phyloP scores from a whole-genome alignment of 1,140 invertebrate species.

The Aphaenogaster ashmeadi region DNA sequence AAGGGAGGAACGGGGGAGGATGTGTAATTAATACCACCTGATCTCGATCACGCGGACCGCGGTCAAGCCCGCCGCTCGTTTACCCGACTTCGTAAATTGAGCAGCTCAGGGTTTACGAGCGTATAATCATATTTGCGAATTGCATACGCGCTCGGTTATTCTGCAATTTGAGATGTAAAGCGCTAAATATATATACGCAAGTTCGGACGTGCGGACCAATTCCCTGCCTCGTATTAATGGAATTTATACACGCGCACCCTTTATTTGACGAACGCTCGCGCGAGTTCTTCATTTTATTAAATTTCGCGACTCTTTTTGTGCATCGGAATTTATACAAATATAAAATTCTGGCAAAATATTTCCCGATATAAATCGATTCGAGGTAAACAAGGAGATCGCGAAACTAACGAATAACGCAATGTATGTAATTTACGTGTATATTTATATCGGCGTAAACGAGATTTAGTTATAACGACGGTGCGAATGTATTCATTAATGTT shows the following conservation, averaged over 20 bases:
- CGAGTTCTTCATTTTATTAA: background rate
- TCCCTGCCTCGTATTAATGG: no score
- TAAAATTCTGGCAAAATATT: background rate
- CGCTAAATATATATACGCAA: background rate
- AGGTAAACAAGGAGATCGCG: background rate
- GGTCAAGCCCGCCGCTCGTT: background rate
- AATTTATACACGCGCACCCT: background rate
- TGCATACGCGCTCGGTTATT: background rate
- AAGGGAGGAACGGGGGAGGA: background rate
- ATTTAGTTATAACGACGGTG: background rate
- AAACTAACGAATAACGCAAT: background rate
- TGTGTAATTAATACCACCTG: slow-evolving; percentile 38
- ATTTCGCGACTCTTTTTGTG: background rate
- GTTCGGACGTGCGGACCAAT: background rate
- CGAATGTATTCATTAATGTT: slow-evolving; percentile 22
- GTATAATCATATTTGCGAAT: background rate
- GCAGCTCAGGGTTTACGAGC: slow-evolving; percentile 2
- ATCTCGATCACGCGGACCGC: slow-evolving; percentile 18
- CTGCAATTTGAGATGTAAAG: background rate
- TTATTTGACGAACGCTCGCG: background rate
- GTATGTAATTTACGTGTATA: background rate
- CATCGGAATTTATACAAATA: background rate
- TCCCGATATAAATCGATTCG: background rate
- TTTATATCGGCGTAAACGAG: background rate
- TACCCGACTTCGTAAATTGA: slow-evolving; percentile 8